A percentile compares a stretch with the other conserved stretches of the same genome.
Evolutionary conservation across 37 sponge, comb jelly and placozoan species (phyloP).

Genomic region (Oopsacas minuta): DNA sequence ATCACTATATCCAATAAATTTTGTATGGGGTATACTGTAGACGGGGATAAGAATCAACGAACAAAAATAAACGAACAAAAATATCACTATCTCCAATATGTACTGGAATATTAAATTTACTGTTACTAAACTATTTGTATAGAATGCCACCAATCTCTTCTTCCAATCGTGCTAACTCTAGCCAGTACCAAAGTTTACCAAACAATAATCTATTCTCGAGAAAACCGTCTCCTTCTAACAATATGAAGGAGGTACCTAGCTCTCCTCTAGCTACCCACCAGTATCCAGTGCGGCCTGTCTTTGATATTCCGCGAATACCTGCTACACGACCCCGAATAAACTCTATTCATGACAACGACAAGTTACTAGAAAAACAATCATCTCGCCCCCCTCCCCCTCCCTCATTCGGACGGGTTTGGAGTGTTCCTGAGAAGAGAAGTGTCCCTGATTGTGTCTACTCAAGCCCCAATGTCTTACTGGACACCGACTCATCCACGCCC

Average conservation of each 20-base stretch:
- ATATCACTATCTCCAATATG: too few relatives aligned
- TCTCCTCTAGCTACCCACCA: neutral
- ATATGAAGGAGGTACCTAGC: neutral
- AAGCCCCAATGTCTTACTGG: conserved; percentile 2
- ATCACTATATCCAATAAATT: too few relatives aligned
- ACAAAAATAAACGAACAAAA: too few relatives aligned
- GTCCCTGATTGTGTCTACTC: neutral
- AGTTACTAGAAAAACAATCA: neutral
- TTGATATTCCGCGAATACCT: conserved; percentile 1
- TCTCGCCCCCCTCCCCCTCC: neutral
- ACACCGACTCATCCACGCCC: neutral
- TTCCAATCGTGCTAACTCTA: neutral
- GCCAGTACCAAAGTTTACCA: neutral
- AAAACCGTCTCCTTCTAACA: neutral
- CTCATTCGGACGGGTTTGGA: conserved; percentile 1
- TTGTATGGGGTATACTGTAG: too few relatives aligned
- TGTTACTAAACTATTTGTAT: neutral
- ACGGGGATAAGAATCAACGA: too few relatives aligned
- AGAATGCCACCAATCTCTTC: neutral
- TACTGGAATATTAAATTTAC: too few relatives aligned
- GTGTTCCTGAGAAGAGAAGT: conserved; percentile 15
- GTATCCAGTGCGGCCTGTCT: neutral
- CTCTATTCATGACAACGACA: conserved; percentile 9
- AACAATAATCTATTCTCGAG: neutral
- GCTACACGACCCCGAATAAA: neutral